These are phyloP conservation scores for Telmatochromis sp. DNA, from an alignment of 2,113 vertebrate species.

Conservation along the genomic window DNA sequence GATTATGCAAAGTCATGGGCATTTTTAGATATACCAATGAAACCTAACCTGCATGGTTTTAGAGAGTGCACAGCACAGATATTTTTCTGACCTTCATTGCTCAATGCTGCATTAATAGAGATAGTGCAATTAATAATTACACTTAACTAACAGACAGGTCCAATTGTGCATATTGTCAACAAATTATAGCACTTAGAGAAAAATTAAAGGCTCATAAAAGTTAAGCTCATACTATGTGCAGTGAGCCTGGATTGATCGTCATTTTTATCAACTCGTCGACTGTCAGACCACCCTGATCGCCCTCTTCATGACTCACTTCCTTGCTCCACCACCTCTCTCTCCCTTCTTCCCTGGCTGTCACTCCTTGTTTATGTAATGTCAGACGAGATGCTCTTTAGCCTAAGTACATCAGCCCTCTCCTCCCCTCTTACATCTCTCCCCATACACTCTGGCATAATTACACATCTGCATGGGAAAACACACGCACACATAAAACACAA, in stretches of 20 bases:
- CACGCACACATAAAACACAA: background rate
- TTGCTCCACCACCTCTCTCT: slow-evolving; percentile 10
- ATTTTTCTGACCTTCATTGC: background rate
- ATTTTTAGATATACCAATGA: background rate
- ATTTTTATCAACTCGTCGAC: background rate
- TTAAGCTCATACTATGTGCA: background rate
- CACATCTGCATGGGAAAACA: background rate
- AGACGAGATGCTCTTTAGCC: slow-evolving; percentile 14
- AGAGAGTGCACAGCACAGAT: background rate
- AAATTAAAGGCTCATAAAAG: background rate
- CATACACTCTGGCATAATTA: background rate
- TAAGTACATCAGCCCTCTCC: background rate
- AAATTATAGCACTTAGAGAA: background rate
- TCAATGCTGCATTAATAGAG: background rate
- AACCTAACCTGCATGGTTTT: background rate
- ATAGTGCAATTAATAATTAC: background rate
- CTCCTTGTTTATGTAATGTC: slow-evolving; percentile 35
- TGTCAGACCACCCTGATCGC: background rate
- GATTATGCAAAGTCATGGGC: background rate
- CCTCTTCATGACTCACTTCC: slow-evolving; percentile 32
- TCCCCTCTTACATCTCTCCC: background rate
- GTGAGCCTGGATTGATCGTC: background rate
- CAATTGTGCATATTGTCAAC: background rate
- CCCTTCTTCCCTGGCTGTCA: slow-evolving; percentile 18
- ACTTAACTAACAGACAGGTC: background rate